Evolutionary conservation across 2,797 vertebrate species (phyloP).

Genomic region (Pipistrellus nathusii): DNA sequence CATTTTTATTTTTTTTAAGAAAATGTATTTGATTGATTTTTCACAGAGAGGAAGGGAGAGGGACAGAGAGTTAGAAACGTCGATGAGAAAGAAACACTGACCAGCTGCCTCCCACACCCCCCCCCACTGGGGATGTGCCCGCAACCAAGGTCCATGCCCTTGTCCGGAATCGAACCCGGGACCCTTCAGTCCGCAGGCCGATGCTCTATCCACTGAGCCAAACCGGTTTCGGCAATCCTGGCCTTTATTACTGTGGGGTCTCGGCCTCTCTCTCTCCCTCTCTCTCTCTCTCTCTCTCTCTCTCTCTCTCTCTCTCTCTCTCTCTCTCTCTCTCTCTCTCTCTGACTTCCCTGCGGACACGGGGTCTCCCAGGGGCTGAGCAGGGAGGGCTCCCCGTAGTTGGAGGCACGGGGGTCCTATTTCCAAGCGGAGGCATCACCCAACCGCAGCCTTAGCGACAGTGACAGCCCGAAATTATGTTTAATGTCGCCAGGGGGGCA

Average conservation of each 20-base stretch:
- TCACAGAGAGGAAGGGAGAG: too few relatives aligned
- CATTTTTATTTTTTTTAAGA: too few relatives aligned
- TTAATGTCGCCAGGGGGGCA: conserved; percentile 78
- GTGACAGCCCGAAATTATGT: conserved; percentile 84
- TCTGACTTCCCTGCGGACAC: conserved; percentile 20
- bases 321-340: neutral
- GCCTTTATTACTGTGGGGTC: neutral
- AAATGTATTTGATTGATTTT: too few relatives aligned
- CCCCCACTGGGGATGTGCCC: too few relatives aligned
- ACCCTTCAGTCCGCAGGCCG: too few relatives aligned
- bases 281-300: neutral
- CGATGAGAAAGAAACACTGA: too few relatives aligned
- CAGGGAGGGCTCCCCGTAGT: conserved; percentile 71
- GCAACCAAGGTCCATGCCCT: too few relatives aligned
- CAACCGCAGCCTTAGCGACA: conserved; percentile 83
- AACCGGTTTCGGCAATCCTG: too few relatives aligned
- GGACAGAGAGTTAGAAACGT: too few relatives aligned
- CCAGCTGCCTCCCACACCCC: too few relatives aligned
- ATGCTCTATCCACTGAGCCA: too few relatives aligned
- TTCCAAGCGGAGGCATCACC: conserved; percentile 83
- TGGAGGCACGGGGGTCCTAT: conserved; percentile 74
- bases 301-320: neutral
- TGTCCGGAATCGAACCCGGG: too few relatives aligned
- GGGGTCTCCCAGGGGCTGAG: conserved; percentile 56
- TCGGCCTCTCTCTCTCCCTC: neutral